Base-by-base conservation (phyloP, 2,888 invertebrate species). In the Cephus rjabovi region DNA sequence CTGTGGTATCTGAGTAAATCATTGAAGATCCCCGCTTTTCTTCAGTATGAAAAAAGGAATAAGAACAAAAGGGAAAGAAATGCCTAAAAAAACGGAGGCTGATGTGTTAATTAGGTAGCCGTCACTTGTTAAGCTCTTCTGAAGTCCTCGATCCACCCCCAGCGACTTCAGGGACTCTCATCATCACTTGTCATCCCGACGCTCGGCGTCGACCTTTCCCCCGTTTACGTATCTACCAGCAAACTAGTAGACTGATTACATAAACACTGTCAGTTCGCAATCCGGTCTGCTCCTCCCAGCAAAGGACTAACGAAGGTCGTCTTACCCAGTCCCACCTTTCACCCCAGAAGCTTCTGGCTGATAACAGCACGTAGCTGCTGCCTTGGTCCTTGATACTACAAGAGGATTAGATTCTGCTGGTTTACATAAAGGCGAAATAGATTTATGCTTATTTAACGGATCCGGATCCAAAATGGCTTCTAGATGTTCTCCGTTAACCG, bases 181-280 rank as follows among this genome's bases (percentile, higher is more conserved):
- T 23, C 23, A 23, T 23, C 23, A 56, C 56, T 56, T 23, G 56
- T 56, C 56, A 23, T 9, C 56, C 56, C 56, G 6, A 23, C 56
- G 56, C 56, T 23, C 23, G 23, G 56, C 56, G 23, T 56, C 23
- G 56, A 56, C 71, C 71, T 34, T 23, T 30, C 12, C 9, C 71
- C 31, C n/a, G 1, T 15, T 23, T 71, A 31, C 15, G 12, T 11
- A 81, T 79, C 78, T 83, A 56, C 37, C 81, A 81, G 82, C 86
- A 84, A 84, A 81, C 83, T 83, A 80, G 77, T 76, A 81, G 86
- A 85, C 86, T 87, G 85, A 87, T 87, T 85, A 84, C 84, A 83
- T 84, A 86, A 83, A 83, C 71, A 31, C 71, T 71, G 31, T 31
- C 31, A 33, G 12, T 11, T 6, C 33, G 9, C 31, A 71, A 31